Percentiles rank a stretch among this genome's conserved stretches.
Conservation (phyloP, 2,797 vertebrate species). For the Acropternis orthonyx region DNA sequence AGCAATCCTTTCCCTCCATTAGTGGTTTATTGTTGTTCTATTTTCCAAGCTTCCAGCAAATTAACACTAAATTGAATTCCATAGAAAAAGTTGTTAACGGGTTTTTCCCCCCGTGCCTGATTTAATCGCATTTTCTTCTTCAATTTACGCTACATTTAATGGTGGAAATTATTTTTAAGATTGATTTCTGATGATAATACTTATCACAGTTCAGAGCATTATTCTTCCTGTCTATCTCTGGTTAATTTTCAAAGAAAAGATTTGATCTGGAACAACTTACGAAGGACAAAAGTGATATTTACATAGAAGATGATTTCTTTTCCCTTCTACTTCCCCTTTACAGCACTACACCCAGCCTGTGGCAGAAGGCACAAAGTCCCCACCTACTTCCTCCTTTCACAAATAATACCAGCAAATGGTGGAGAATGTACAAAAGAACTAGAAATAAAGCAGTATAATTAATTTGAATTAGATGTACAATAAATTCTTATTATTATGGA, state of each 20-base stretch:
- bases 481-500: not conserved
- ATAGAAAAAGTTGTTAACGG: not conserved
- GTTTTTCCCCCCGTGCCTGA: not conserved
- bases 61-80: slow-evolving; percentile 41
- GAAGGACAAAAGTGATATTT: not conserved
- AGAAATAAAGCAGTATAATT: not conserved
- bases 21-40: not conserved
- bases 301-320: not conserved
- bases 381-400: not conserved
- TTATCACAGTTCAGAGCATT: not conserved
- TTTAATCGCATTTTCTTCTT: slow-evolving; percentile 14
- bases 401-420: not conserved
- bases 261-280: not conserved
- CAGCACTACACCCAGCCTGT: not conserved
- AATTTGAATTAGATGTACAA: not conserved
- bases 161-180: not conserved
- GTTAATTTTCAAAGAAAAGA: not conserved
- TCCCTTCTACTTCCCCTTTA: not conserved
- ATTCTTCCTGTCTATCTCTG: not conserved
- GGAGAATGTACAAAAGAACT: not conserved
- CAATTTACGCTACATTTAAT: not conserved
- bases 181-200: not conserved
- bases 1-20: not conserved
- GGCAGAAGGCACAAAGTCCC: not conserved
- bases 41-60: not conserved